phyloP scores from a whole-genome alignment of 2,113 vertebrate species.

The Maccullochella peelii region DNA sequence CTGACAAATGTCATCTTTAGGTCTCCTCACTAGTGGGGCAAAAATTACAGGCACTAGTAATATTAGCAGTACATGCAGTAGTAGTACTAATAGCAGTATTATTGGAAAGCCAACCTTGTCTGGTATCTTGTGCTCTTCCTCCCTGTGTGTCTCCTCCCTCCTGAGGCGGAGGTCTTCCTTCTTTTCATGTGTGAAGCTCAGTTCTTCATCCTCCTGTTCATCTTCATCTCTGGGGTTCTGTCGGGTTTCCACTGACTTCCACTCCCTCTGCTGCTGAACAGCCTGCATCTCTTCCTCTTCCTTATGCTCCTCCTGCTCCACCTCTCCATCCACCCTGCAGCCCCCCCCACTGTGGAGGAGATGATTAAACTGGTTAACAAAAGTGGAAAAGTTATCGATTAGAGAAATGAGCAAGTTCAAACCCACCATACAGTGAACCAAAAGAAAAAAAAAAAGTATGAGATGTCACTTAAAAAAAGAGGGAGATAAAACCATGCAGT shows the following conservation, averaged over 20 bases:
- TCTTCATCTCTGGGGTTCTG: constrained; percentile 35
- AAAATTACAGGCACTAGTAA: no score
- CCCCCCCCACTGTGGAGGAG: constrained; percentile 42
- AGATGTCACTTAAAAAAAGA: background rate
- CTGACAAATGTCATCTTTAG: background rate
- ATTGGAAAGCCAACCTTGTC: constrained; percentile 53
- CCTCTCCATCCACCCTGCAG: constrained; percentile 45
- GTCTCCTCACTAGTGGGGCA: background rate
- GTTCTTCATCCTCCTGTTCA: constrained; percentile 50
- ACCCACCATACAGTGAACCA: background rate
- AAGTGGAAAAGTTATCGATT: background rate
- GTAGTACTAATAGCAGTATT: background rate
- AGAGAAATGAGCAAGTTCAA: background rate
- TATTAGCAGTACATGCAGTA: background rate
- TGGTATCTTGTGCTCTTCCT: constrained; percentile 9
- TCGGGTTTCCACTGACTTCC: constrained; percentile 12
- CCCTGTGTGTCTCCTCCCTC: constrained; percentile 12
- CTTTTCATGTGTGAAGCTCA: constrained; percentile 31
- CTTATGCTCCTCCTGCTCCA: constrained; percentile 26
- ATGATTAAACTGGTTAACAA: background rate
- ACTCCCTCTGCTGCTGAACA: constrained; percentile 15
- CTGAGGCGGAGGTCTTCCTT: constrained; percentile 23
- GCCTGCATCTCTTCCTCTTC: constrained; percentile 19
- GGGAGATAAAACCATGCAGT: background rate
- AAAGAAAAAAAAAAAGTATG: background rate